Percentiles rank a stretch among this genome's conserved stretches.
Conservation (phyloP, 2,113 vertebrate species). For the Ailurus styani region DNA sequence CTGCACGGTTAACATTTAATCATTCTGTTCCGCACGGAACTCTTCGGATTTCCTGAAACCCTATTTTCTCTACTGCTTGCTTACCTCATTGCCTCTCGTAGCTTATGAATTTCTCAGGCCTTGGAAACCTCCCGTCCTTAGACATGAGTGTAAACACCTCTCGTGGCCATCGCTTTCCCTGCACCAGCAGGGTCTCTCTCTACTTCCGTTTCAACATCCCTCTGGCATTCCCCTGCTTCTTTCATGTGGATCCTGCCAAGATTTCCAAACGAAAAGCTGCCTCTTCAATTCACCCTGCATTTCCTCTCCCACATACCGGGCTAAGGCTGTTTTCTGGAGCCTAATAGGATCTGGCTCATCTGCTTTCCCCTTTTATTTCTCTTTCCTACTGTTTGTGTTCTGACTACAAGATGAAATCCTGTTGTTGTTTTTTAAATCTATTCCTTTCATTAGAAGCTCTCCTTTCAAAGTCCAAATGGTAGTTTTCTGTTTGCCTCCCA, state of each 20-base stretch:
- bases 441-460: background rate
- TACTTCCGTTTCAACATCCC: background rate
- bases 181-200: background rate
- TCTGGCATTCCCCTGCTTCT: background rate
- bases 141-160: background rate
- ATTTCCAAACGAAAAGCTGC: background rate
- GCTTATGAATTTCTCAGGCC: background rate
- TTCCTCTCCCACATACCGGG: slow-evolving; percentile 9
- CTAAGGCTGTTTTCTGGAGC: slow-evolving; percentile 7
- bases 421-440: background rate
- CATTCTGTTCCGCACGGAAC: background rate
- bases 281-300: background rate
- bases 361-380: slow-evolving; percentile 41
- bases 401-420: slow-evolving; percentile 18
- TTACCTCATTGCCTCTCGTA: background rate
- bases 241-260: slow-evolving; percentile 32
- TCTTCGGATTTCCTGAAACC: background rate
- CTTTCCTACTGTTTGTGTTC: slow-evolving; percentile 45
- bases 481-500: background rate
- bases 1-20: fast-evolving
- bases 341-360: background rate
- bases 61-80: background rate
- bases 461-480: background rate
- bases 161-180: background rate
- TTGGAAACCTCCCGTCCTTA: background rate